Conservation (phyloP, 2,113 vertebrate genomes). For the Apodemus speciosus region DNA sequence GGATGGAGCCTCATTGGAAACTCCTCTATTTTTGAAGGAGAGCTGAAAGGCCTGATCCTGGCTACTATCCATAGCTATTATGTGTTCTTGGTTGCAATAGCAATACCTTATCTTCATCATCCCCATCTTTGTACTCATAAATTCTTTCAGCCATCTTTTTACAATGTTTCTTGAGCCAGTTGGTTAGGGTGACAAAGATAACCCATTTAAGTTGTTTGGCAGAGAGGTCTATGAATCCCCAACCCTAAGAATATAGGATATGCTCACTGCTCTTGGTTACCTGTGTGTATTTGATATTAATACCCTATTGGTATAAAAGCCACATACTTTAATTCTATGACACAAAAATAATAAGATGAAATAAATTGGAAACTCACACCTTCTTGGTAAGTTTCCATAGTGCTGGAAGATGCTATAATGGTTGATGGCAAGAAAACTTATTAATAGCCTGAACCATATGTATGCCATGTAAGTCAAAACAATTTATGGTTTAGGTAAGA, state of each 20-base stretch:
- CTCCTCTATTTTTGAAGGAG: background rate
- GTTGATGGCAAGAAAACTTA: background rate
- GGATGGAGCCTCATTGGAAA: background rate
- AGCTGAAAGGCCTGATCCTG: background rate
- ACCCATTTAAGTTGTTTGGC: background rate
- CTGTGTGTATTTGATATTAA: background rate
- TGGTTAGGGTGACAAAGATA: background rate
- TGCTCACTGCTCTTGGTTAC: background rate
- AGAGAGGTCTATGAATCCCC: background rate
- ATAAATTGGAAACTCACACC: background rate
- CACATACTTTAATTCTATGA: background rate
- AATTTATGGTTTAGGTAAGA: background rate
- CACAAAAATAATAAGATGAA: background rate
- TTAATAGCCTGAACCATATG: background rate
- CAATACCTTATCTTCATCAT: background rate
- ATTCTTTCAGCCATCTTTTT: background rate
- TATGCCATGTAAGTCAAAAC: background rate
- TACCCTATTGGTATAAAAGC: background rate
- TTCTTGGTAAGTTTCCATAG: background rate
- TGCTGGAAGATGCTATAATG: background rate
- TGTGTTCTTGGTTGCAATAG: background rate
- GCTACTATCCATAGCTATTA: background rate
- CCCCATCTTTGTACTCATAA: background rate
- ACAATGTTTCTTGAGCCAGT: background rate
- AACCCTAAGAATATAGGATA: background rate